Evolutionary conservation across 2,888 invertebrate genomes (phyloP).

Genomic region (Atethmia centrago): DNA sequence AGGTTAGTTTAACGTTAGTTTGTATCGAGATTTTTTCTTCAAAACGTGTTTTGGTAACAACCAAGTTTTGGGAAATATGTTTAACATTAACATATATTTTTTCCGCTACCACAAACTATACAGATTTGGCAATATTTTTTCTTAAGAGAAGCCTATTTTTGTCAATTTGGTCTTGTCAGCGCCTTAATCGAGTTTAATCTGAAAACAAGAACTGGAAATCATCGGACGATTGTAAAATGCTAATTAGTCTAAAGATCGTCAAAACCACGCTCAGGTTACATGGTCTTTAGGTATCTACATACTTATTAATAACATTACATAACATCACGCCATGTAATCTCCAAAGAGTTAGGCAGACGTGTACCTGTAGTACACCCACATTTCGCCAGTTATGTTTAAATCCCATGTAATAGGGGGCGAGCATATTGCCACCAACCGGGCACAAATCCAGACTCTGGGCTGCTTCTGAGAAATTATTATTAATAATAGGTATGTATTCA

Average conservation of each 20-base stretch:
- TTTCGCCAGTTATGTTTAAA: neutral
- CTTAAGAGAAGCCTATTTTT: no score
- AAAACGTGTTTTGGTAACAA: no score
- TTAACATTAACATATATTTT: no score
- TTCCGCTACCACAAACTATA: no score
- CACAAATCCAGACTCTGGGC: neutral
- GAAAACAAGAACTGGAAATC: constrained; percentile 12
- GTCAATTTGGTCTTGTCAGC: no score
- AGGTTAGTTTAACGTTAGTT: no score
- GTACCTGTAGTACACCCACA: neutral
- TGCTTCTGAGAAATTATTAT: neutral
- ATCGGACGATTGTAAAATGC: constrained; percentile 8
- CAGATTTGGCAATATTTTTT: no score
- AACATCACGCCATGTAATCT: neutral
- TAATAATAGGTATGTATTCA: neutral
- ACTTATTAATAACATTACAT: neutral
- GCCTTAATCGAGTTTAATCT: constrained; percentile 10
- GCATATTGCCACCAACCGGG: neutral
- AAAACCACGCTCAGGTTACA: neutral
- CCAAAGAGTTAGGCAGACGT: neutral
- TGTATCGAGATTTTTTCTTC: no score
- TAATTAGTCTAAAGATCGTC: constrained; percentile 10
- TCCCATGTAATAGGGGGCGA: neutral
- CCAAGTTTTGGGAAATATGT: no score
- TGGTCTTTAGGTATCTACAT: constrained; percentile 1